A percentile compares a stretch with the other conserved stretches of the same genome.
Evolutionary conservation across 2,797 vertebrate species (phyloP).

Genomic region (Pseudomugil tenellus): DNA sequence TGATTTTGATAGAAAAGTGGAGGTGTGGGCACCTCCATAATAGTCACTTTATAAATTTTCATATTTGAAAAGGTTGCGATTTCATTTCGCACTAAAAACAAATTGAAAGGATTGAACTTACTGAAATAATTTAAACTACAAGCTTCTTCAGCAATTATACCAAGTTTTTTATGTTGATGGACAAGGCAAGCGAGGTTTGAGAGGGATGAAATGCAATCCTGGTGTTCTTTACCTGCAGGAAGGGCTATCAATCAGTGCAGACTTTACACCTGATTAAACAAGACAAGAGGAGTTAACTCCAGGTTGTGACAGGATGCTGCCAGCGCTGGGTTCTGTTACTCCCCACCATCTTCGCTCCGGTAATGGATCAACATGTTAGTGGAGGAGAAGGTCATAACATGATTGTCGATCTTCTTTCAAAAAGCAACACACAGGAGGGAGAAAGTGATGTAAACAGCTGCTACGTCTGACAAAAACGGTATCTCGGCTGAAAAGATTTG

Average conservation of each 20-base stretch:
- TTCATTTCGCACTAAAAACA: conserved; percentile 12
- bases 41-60: conserved; percentile 3
- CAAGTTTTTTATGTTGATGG: background rate
- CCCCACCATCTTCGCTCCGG: conserved; percentile 14
- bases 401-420: conserved; percentile 12
- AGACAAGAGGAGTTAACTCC: conserved; percentile 63
- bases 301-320: conserved; percentile 46
- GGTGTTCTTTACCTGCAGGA: conserved; percentile 44
- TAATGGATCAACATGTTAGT: conserved; percentile 64
- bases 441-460: conserved; percentile 1
- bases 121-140: background rate
- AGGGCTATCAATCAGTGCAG: conserved; percentile 52
- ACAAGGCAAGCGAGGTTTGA: conserved; percentile 25
- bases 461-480: background rate
- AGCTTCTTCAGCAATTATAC: background rate
- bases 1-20: conserved; percentile 4
- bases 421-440: conserved; percentile 5
- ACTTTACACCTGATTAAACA: conserved; percentile 68
- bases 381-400: conserved; percentile 58
- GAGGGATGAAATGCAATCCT: conserved; percentile 29
- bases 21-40: background rate
- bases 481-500: conserved; percentile 19
- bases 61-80: background rate
- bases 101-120: background rate
- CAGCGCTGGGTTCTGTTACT: conserved; percentile 27